phyloP scores from a whole-genome alignment of 2,888 invertebrate species.

The Cetonia aurata region DNA sequence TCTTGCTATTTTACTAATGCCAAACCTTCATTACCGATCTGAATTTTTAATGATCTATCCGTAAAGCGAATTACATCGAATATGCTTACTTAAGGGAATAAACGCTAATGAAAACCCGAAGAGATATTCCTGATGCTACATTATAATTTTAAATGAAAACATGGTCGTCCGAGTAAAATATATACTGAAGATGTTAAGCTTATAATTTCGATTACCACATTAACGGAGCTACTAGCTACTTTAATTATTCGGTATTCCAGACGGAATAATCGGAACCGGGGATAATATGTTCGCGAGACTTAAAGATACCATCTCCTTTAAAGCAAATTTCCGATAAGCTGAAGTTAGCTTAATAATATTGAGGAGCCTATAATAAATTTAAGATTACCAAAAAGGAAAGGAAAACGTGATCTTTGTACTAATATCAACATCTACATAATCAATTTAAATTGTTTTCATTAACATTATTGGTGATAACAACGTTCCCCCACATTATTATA shows the following conservation, averaged over 20 bases:
- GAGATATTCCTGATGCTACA: neutral
- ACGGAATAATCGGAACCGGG: neutral
- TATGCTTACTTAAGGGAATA: constrained; percentile 13
- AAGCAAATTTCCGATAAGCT: neutral
- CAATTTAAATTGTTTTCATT: too few relatives aligned
- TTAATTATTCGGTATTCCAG: constrained; percentile 15
- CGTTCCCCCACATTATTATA: too few relatives aligned
- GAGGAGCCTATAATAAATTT: too few relatives aligned
- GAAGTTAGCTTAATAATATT: too few relatives aligned
- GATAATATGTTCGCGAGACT: neutral
- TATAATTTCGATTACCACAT: constrained; percentile 13
- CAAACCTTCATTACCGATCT: constrained; percentile 14
- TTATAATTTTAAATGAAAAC: constrained; percentile 25
- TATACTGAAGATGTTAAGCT: constrained; percentile 17
- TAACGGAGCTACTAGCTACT: constrained; percentile 4
- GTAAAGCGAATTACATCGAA: constrained; percentile 20
- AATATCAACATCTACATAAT: too few relatives aligned
- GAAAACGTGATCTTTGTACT: too few relatives aligned
- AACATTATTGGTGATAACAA: too few relatives aligned
- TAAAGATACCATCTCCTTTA: neutral
- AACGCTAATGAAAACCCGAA: constrained; percentile 28
- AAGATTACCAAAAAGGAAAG: too few relatives aligned
- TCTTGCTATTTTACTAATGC: too few relatives aligned
- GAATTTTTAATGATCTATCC: constrained; percentile 24
- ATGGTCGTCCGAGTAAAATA: constrained; percentile 16